A percentile compares a stretch with the other conserved stretches of the same genome.
phyloP scores from a whole-genome alignment of 2,797 vertebrate genomes.

The Diplodus puntazzo region DNA sequence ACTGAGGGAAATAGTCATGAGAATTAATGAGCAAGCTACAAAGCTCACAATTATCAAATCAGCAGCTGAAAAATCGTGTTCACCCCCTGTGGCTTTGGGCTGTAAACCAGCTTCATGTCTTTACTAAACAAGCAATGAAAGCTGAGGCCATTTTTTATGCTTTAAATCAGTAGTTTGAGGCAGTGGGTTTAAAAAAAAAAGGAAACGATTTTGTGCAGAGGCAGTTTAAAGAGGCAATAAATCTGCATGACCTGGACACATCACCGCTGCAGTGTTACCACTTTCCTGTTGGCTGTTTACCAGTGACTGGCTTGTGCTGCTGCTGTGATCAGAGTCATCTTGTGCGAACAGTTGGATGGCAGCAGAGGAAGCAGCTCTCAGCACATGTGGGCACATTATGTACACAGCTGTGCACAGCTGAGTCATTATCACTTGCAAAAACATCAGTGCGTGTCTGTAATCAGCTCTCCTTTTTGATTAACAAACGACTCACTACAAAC shows the following conservation, averaged over 20 bases:
- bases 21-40: conserved; percentile 53
- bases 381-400: conserved; percentile 71
- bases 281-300: conserved; percentile 36
- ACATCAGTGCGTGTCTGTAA: conserved; percentile 56
- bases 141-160: conserved; percentile 13
- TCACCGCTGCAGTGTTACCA: conserved; percentile 3
- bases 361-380: conserved; percentile 57
- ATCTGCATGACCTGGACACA: conserved; percentile 22
- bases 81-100: conserved; percentile 10
- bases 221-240: conserved; percentile 13
- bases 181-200: not conserved
- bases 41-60: conserved; percentile 51
- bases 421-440: conserved; percentile 69
- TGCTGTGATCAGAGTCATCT: conserved; percentile 58
- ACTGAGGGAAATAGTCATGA: conserved; percentile 35
- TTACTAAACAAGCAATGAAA: conserved; percentile 38
- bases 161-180: conserved; percentile 36
- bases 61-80: conserved; percentile 43
- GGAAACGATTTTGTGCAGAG: not conserved
- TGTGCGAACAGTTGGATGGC: conserved; percentile 72
- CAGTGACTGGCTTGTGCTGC: conserved; percentile 35
- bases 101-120: conserved; percentile 36
- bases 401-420: conserved; percentile 76
- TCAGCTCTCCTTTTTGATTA: conserved; percentile 61
- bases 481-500: conserved; percentile 37